Base-by-base conservation (phyloP, 1,140 invertebrate species). In the Leptinotarsa undecemlineata region DNA sequence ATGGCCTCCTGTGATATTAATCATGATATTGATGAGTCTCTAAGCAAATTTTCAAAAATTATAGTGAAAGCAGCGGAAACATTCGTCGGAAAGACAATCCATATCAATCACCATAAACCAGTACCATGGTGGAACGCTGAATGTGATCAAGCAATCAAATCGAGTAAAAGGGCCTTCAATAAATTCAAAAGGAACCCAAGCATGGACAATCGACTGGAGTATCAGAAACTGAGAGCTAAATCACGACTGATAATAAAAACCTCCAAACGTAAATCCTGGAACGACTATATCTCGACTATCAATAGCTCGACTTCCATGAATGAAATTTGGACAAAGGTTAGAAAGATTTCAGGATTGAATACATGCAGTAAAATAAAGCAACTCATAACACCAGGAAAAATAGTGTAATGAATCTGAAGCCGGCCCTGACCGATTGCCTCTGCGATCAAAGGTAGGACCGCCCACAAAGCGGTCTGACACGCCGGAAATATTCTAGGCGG, bases 51-150 rank as follows among this genome's bases (percentile, higher is more conserved):
- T n/a, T 51, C 14, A 51, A 51, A 33, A 13, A 20, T 71, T n/a
- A 71, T 71, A 21, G 51, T 60, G 51, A 51, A 71, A 57, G 69
- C 69, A 20, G 69, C 69, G n/a, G 23, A 17, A 51, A 19, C n/a
- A 60, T 51, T 48, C 3, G 17, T 71, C 17, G 48, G 19, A 71
- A 71, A 60, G 51, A 23, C 69, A 51, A 47, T 13, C 21, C 17
- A 26, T 57, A 23, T 21, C 33, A 19, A 11, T 15, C 23, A 60
- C 19, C 42, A 48, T 20, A 26, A 23, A 13, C 69, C 69, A 21
- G 47, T 71, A 64, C 57, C 71, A 63, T 72, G 71, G 71, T 64
- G 60, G 71, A 66, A 73, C 33, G 26, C 13, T 14, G 71, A 73
- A 33, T 73, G 71, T 19, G 20, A 48, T 11, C 48, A 62, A 15